Base-by-base conservation (phyloP, 2,113 vertebrate genomes). In the Sturnus vulgaris region DNA sequence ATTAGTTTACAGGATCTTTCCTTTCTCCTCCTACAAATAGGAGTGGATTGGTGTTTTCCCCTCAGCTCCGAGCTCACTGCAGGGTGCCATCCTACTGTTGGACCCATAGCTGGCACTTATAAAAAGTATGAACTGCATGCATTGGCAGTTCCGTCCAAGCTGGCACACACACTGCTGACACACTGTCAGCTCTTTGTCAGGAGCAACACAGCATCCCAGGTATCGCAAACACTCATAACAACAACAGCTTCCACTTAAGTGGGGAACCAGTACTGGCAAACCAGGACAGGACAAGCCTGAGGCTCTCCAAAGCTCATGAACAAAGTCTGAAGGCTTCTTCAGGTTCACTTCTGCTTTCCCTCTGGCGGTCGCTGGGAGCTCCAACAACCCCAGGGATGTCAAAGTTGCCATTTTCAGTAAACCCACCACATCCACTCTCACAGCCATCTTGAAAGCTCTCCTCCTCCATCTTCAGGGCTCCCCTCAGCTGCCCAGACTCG, bases 1-100 rank as follows among this genome's bases (percentile, higher is more conserved):
- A 96, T 93, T 94, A 88, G 75, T 95, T 95, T 52, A 77, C 82
- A 81, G 85, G 47, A 88, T 64, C 71, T 86, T 52, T 64, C 80
- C 52, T 56, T 73, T 72, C 39, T 79, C 15, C 35, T 28, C 50
- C 28, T 70, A 35, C 64, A 70, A 70, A 52, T 46, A 20, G 6
- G 68, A 89, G 71, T 22, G 20, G 1, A 71, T 72, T 35, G 55
- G n/a, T 53, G 76, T 37, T 77, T 77, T 59, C 56, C 59, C 60
- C 87, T 76, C 65, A 72, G 81, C 81, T 75, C 28, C 6, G 16
- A 72, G 57, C 57, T 88, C 92, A 4, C 90, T 52, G 39, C 35
- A 66, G 71, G 88, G 82, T 59, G 69, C 92, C 65, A 71, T 39
- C 56, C 82, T 44, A 71, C 50, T 93, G 90, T 24, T 56, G 35